phyloP scores from a whole-genome alignment of 1,140 invertebrate genomes.

The Riptortus pedestris region DNA sequence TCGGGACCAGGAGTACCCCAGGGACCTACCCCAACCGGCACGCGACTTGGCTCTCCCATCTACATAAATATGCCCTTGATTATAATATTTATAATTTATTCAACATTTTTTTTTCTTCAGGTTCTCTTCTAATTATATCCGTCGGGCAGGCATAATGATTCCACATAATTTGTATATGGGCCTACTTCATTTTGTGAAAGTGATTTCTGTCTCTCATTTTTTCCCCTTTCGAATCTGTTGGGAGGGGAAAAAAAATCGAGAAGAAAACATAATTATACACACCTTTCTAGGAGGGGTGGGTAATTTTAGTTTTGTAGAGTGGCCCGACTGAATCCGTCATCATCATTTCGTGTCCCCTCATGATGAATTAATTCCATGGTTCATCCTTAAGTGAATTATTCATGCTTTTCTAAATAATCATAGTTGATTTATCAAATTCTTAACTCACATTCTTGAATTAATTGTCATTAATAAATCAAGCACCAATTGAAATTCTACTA shows the following conservation, averaged over 20 bases:
- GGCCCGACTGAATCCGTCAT: background rate
- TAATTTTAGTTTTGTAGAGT: background rate
- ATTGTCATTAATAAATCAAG: too few species aligned
- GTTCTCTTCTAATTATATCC: conserved; percentile 2
- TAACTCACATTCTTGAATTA: too few species aligned
- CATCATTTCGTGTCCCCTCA: background rate
- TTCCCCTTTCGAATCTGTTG: background rate
- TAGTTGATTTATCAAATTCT: too few species aligned
- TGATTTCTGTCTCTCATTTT: background rate
- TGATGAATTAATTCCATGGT: too few species aligned
- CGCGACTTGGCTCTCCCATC: background rate
- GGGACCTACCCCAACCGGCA: background rate
- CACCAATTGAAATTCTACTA: too few species aligned
- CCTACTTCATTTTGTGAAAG: conserved; percentile 4
- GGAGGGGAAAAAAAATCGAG: background rate
- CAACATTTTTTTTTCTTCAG: background rate
- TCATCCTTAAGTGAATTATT: too few species aligned
- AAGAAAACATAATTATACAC: background rate
- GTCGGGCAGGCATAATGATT: background rate
- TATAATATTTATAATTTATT: conserved; percentile 7
- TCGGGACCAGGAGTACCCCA: background rate
- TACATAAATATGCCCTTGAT: background rate
- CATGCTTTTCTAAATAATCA: too few species aligned
- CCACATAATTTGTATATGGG: background rate
- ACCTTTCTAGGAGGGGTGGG: too few species aligned